phyloP scores from a whole-genome alignment of 30 jellyfish, hydroid and myxozoan genomes.

The Morbakka virulenta region DNA sequence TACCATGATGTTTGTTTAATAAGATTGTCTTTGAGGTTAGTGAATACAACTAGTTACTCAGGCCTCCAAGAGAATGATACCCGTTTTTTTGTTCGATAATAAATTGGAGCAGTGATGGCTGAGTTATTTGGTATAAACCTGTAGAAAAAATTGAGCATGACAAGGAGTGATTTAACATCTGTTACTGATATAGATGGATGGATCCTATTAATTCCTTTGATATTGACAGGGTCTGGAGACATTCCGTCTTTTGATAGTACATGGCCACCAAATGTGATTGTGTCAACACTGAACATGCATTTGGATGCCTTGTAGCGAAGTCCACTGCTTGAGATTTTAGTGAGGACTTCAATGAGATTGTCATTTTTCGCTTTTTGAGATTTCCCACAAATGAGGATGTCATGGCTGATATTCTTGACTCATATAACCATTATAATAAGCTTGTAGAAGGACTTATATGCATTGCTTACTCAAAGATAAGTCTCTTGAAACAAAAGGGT shows the following conservation, averaged over 20 bases:
- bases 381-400: slow-evolving; percentile 30
- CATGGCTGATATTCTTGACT: slow-evolving; percentile 23
- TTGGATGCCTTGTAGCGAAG: too few relatives aligned
- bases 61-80: slow-evolving; percentile 5
- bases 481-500: slow-evolving; percentile 18
- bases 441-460: slow-evolving; percentile 21
- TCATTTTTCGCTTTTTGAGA: slow-evolving; percentile 7
- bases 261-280: too few relatives aligned
- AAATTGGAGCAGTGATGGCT: neutral
- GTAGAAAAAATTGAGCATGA: neutral
- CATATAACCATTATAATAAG: slow-evolving; percentile 7
- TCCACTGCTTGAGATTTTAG: too few relatives aligned
- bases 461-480: slow-evolving; percentile 5
- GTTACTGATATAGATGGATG: slow-evolving; percentile 13
- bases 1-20: slow-evolving; percentile 7
- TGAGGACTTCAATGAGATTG: too few relatives aligned
- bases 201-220: neutral
- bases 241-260: too few relatives aligned
- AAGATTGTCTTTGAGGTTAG: slow-evolving; percentile 8
- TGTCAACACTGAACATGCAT: too few relatives aligned
- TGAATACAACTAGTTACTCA: slow-evolving; percentile 12
- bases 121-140: slow-evolving; percentile 5
- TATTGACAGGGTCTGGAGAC: too few relatives aligned
- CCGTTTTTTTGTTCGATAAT: neutral
- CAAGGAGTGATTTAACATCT: slow-evolving; percentile 20